phyloP scores from a whole-genome alignment of 2,113 vertebrate genomes.

The Erinaceus europaeus region DNA sequence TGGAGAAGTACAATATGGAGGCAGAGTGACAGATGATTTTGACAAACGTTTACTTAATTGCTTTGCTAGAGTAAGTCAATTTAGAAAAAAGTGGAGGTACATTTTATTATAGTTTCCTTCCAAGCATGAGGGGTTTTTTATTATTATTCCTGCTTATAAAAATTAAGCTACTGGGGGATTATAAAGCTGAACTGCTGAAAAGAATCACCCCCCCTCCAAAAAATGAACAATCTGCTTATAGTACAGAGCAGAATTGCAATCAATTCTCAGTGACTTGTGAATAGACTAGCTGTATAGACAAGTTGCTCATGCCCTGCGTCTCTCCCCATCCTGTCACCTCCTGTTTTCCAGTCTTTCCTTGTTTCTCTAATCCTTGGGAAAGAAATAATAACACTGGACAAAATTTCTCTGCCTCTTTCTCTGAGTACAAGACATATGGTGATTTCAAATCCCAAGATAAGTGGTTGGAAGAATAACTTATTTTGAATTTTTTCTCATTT shows the following conservation, averaged over 20 bases:
- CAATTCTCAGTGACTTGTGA: background rate
- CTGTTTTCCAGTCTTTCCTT: background rate
- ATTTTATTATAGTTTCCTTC: background rate
- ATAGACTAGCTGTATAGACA: background rate
- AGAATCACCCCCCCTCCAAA: background rate
- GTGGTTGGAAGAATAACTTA: background rate
- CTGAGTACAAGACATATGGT: background rate
- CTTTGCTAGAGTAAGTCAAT: slow-evolving; percentile 82
- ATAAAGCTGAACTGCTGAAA: background rate
- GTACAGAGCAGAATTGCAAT: background rate
- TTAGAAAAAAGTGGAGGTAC: background rate
- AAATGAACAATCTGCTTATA: background rate
- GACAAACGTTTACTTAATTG: slow-evolving; percentile 87
- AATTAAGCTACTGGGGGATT: background rate
- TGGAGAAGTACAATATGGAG: slow-evolving; percentile 87
- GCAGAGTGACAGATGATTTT: slow-evolving; percentile 85
- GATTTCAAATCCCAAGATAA: background rate
- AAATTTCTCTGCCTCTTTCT: background rate
- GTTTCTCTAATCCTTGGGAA: background rate
- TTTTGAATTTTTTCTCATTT: background rate
- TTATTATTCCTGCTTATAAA: no score
- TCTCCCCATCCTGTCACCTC: background rate
- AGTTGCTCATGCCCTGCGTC: background rate
- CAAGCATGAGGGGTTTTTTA: no score
- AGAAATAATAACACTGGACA: background rate